A percentile compares a stretch with the other conserved stretches of the same genome.
These are phyloP conservation scores for Lasioglossum vierecki DNA, from an alignment of 2,888 invertebrate genomes.

Conservation along the genomic window DNA sequence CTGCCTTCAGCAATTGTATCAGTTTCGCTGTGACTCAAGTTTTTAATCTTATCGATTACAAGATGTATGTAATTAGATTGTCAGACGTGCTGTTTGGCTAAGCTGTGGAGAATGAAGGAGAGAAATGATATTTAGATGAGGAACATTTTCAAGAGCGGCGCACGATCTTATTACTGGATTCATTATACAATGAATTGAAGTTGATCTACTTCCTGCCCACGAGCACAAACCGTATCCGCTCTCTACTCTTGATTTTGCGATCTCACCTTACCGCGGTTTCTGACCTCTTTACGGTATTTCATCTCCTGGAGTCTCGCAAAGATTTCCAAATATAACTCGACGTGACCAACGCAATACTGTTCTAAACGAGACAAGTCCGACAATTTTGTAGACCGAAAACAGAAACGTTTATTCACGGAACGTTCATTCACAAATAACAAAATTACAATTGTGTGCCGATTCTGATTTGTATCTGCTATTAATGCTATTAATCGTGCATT, in stretches of 20 bases:
- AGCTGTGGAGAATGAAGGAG: not conserved
- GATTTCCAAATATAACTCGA: conserved; percentile 17
- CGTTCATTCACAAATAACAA: not conserved
- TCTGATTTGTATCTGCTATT: not conserved
- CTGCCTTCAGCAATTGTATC: not conserved
- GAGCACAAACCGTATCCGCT: conserved; percentile 49
- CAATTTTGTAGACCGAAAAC: not conserved
- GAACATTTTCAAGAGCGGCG: conserved; percentile 16
- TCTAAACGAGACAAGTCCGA: not conserved
- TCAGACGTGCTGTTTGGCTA: too few relatives aligned
- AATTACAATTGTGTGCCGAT: not conserved
- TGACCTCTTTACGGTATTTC: conserved; percentile 44
- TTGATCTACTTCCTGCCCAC: conserved; percentile 53
- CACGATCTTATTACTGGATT: conserved; percentile 37
- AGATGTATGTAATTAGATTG: not conserved
- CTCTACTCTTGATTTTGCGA: conserved; percentile 54
- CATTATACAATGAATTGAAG: conserved; percentile 49
- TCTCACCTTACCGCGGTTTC: conserved; percentile 48
- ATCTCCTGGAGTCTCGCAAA: conserved; percentile 18
- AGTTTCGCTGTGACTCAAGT: not conserved
- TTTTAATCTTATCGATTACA: not conserved
- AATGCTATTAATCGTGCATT: not conserved
- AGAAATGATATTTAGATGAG: not conserved
- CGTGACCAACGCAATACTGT: not conserved
- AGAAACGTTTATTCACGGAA: not conserved